phyloP scores from a whole-genome alignment of 2,797 vertebrate species.

The Channallabes apus region DNA sequence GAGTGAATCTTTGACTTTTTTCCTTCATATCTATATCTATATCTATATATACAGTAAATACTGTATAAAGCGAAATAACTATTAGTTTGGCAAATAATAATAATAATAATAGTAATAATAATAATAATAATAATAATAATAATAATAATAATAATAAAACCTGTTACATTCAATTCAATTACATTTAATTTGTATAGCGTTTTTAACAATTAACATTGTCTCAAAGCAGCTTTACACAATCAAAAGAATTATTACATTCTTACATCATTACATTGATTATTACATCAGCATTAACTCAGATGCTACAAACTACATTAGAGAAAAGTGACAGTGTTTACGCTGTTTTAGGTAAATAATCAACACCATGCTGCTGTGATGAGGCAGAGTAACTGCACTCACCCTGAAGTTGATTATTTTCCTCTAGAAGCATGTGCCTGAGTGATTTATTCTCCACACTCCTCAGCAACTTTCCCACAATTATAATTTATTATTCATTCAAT shows the following conservation, averaged over 20 bases:
- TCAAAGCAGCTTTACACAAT: too few species aligned
- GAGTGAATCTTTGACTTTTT: neutral
- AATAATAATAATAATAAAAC: too few species aligned
- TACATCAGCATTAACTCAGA: neutral
- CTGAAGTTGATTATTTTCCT: neutral
- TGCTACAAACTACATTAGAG: neutral
- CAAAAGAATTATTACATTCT: too few species aligned
- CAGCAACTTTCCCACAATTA: neutral
- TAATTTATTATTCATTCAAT: neutral
- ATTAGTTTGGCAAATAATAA: neutral
- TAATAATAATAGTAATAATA: slow-evolving; percentile 10
- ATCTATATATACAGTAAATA: too few species aligned
- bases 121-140: too few species aligned
- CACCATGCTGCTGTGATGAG: neutral
- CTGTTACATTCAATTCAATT: too few species aligned
- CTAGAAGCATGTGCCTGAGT: neutral
- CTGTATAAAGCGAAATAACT: too few species aligned
- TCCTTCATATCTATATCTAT: too few species aligned
- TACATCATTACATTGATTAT: too few species aligned
- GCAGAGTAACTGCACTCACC: neutral
- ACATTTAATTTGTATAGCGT: too few species aligned
- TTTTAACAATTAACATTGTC: too few species aligned
- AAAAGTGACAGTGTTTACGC: neutral
- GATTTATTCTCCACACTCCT: neutral
- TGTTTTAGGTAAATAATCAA: neutral